phyloP scores from a whole-genome alignment of 2,113 vertebrate species.

The Poicephalus meyeri region DNA sequence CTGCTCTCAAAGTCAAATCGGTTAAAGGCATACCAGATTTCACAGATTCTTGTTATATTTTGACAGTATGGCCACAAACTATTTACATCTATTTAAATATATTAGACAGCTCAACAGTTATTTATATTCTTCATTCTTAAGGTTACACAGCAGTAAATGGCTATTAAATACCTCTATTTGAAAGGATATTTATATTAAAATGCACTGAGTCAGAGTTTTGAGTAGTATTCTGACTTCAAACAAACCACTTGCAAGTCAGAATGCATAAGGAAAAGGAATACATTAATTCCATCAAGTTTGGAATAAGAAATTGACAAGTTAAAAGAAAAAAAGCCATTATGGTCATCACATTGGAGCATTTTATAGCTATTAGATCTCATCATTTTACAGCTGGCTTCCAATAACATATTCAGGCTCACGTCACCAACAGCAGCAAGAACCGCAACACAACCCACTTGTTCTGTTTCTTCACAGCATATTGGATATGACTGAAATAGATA shows the following conservation, averaged over 20 bases:
- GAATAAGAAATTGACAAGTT: background rate
- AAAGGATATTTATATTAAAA: background rate
- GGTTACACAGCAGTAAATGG: background rate
- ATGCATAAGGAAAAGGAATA: background rate
- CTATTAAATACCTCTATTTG: background rate
- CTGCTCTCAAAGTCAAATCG: background rate
- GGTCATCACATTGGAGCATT: background rate
- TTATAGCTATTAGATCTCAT: background rate
- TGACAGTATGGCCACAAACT: background rate
- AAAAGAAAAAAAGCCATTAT: background rate
- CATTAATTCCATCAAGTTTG: background rate
- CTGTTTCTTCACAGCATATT: background rate
- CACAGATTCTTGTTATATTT: background rate
- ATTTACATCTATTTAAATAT: background rate
- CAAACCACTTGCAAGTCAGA: background rate
- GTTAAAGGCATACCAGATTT: background rate
- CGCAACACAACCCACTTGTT: background rate
- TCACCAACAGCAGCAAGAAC: background rate
- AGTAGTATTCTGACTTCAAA: background rate
- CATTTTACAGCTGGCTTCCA: background rate
- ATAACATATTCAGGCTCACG: background rate
- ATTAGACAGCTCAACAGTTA: background rate
- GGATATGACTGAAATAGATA: background rate
- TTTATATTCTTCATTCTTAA: background rate
- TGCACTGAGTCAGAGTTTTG: background rate